phyloP scores from a whole-genome alignment of 2,888 invertebrate genomes.

The Dioctria linearis region DNA sequence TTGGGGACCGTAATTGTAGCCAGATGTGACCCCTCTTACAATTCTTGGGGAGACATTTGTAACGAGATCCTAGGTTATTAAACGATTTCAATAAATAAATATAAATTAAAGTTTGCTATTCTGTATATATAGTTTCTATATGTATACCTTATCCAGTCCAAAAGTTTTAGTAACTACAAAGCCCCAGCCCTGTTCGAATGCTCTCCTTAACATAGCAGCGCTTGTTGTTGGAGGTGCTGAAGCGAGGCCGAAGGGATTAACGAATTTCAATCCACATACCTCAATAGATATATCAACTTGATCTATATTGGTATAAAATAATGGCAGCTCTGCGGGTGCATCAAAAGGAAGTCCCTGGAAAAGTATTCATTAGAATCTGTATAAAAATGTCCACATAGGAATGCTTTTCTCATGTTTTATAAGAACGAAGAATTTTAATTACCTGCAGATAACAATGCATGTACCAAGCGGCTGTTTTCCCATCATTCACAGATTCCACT shows the following conservation, averaged over 20 bases:
- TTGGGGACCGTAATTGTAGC: slow-evolving; percentile 94
- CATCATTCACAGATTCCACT: slow-evolving; percentile 98
- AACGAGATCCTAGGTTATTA: slow-evolving; percentile 82
- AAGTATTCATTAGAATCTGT: background rate
- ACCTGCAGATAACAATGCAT: slow-evolving; percentile 95
- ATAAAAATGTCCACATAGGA: background rate
- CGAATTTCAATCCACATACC: slow-evolving; percentile 93
- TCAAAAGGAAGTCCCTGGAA: slow-evolving; percentile 76
- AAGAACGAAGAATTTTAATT: slow-evolving; percentile 24
- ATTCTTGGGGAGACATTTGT: slow-evolving; percentile 98
- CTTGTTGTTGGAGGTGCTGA: slow-evolving; percentile 97
- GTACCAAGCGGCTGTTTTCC: slow-evolving; percentile 96
- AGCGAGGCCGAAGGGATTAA: slow-evolving; percentile 97
- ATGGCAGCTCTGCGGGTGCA: slow-evolving; percentile 83
- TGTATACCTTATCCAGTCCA: slow-evolving; percentile 91
- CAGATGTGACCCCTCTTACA: slow-evolving; percentile 92
- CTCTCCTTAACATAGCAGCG: slow-evolving; percentile 93
- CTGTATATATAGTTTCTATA: background rate
- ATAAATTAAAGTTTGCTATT: background rate
- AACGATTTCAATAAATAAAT: slow-evolving; percentile 36
- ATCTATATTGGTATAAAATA: slow-evolving; percentile 94
- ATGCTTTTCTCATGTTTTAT: too few relatives aligned
- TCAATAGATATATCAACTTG: slow-evolving; percentile 94
- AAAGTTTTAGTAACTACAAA: slow-evolving; percentile 99
- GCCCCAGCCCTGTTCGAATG: slow-evolving; percentile 97